phyloP scores from a whole-genome alignment of 2,113 vertebrate genomes.

The Axis porcinus region DNA sequence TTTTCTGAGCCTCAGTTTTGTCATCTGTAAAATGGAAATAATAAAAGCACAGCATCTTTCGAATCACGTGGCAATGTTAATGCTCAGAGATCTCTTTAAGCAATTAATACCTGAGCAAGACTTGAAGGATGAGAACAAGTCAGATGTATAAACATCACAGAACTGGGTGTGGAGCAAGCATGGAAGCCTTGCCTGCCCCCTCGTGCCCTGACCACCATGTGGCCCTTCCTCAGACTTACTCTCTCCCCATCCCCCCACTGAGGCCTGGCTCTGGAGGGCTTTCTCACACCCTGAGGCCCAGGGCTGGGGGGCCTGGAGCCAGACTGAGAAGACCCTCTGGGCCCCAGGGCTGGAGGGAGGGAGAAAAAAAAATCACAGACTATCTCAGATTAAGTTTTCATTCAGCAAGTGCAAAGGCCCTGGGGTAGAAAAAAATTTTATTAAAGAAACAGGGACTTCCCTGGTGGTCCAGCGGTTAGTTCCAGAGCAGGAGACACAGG shows the following conservation, averaged over 20 bases:
- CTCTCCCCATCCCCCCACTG: slow-evolving; percentile 66
- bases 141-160: neutral
- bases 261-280: slow-evolving; percentile 64
- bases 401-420: neutral
- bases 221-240: slow-evolving; percentile 22
- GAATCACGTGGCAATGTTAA: neutral
- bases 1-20: neutral
- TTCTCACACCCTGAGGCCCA: slow-evolving; percentile 1
- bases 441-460: neutral
- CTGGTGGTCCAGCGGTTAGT: neutral
- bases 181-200: rapidly evolving
- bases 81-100: neutral
- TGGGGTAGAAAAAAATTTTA: neutral
- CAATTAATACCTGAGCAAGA: neutral
- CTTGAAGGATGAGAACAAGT: neutral
- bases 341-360: neutral
- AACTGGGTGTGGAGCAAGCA: rapidly evolving
- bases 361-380: neutral
- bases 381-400: neutral
- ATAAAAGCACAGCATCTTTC: neutral
- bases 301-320: slow-evolving; percentile 42
- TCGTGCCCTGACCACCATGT: neutral
- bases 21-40: neutral
- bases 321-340: neutral
- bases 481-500: neutral